Evolutionary conservation across 2,888 invertebrate species (phyloP), one percentile per base, ranked within the genome.

Genomic region (Drosophila infuscata): DNA sequence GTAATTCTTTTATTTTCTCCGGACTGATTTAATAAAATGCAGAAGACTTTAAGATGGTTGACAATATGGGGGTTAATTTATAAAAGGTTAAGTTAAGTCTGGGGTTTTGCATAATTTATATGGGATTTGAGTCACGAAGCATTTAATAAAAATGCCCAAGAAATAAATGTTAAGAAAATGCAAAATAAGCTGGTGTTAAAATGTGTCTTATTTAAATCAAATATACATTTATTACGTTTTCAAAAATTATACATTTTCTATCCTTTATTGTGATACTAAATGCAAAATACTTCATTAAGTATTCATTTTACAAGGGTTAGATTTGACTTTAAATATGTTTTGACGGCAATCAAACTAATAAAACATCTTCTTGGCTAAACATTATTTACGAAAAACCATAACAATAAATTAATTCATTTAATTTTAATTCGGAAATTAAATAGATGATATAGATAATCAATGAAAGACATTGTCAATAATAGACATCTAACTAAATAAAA

Each of bases 81-180:
- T 46, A 15, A 15, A 25, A 46, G 15, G 15, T 25, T 30, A 36
- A 32, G n/a, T 11, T 8, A 66, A 41, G 41, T 20, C 3, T 30
- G 11, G 0, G n/a, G 30, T 2, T 36, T 9, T 29, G 33, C 38
- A 52, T 56, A 66, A 56, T 67, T 67, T 54, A 35, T 53, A 15
- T 32, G n/a, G 7, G 32, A 29, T 41, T 64, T 12, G 9, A 17
- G n/a, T 25, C 12, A 46, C 11, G 33, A 38, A 56, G n/a, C 36
- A 30, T 17, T n/a, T 17, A 9, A 20, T 3, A 57, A 30, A 30
- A 56, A 20, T 8, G 7, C n/a, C 12, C 3, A 17, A n/a, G 8
- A 29, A n/a, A 4, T 30, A 15, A 30, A 25, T n/a, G 46, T 25
- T 49, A 3, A 17, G 9, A 11, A 30, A 41, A 32, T 15, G 12